Evolutionary conservation across 2,888 invertebrate species (phyloP), one percentile per base, ranked within the genome.

Genomic region (Nomada ferruginata): DNA sequence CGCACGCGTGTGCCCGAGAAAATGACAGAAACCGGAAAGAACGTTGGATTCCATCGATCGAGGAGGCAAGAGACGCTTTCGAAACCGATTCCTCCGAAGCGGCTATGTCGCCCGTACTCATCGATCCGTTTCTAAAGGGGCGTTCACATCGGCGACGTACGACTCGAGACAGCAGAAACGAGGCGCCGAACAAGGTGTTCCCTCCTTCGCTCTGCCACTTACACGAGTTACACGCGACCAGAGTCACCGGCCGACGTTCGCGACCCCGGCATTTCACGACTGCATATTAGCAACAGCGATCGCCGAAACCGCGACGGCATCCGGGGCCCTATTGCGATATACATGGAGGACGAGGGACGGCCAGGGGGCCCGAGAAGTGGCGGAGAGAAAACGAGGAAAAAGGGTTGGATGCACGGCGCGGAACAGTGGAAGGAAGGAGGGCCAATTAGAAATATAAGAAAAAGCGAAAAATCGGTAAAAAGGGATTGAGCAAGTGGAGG

Each of bases 91-190:
- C 84, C 72, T 72, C 57, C 23, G 75, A 73, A 55, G 57, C 65
- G 36, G 10, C 69, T 64, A 57, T 66, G 80, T 55, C 65, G 64
- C 73, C 74, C 55, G 59, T 70, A 73, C 70, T 66, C 74, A 87
- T 86, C 86, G 85, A 87, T 85, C 85, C 81, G 81, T 76, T 76
- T 74, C 83, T 86, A 81, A 85, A 79, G 83, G 77, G 44, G 74
- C 76, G 78, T 86, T 75, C 86, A 83, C 86, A 83, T 47, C 70
- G 77, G 55, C 52, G 47, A 69, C 53, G 63, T 42, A 47, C 36
- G 11, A 23, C 18, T 13, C n/a, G 9, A 47, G 3, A 13, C 5
- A 9, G 13, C 18, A 15, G 20, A 44, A 55, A 18, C 23, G 44
- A 64, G 47, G 26, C 29, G 11, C 55, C 36, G 13, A 29, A 15